Evolutionary conservation across 2,888 invertebrate species (phyloP).

Genomic region (Lithodes maja): DNA sequence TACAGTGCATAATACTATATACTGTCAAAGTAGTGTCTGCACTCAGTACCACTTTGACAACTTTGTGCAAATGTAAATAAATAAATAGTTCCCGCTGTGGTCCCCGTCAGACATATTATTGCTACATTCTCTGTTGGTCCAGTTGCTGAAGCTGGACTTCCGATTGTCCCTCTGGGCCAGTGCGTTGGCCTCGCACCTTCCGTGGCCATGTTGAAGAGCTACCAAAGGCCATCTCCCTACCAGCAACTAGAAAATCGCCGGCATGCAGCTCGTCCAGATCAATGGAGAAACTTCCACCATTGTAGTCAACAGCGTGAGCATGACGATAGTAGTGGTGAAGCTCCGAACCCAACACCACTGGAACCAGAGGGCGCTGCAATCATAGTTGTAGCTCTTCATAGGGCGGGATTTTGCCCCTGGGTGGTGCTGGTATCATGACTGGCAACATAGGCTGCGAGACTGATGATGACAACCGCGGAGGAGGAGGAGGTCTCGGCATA

Average conservation of each 20-base stretch:
- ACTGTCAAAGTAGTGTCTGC: neutral
- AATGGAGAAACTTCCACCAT: conserved; percentile 63
- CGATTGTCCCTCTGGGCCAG: conserved; percentile 62
- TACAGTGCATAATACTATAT: conserved; percentile 10
- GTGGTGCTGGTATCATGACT: conserved; percentile 63
- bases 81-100: conserved; percentile 3
- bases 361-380: conserved; percentile 70
- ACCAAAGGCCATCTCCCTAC: conserved; percentile 10
- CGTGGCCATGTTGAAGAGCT: conserved; percentile 68
- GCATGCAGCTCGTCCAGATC: conserved; percentile 23
- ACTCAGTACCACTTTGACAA: neutral
- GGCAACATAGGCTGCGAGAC: conserved; percentile 67
- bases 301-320: conserved; percentile 68
- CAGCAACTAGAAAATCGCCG: neutral
- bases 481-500: conserved; percentile 59
- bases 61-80: neutral
- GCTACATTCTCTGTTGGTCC: conserved; percentile 14
- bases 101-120: conserved; percentile 32
- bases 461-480: conserved; percentile 49
- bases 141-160: neutral
- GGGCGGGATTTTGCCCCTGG: conserved; percentile 61
- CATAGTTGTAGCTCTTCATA: conserved; percentile 68
- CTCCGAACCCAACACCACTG: conserved; percentile 59
- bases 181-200: conserved; percentile 54
- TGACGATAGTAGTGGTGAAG: conserved; percentile 34